Evolutionary conservation across 2,797 vertebrate genomes (phyloP).

Genomic region (Danio kyathit): DNA sequence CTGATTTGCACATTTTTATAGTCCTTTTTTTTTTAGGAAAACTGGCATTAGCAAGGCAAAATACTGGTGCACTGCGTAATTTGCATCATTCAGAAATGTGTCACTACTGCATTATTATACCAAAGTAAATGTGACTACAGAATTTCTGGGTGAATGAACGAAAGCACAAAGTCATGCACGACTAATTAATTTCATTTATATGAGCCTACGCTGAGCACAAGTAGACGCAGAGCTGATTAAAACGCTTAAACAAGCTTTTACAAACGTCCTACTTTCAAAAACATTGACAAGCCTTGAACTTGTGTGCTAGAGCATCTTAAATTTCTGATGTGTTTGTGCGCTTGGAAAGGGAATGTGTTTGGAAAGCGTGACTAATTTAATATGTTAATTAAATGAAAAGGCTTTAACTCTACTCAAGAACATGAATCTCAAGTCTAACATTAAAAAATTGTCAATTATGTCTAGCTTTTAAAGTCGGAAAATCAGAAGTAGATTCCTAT

Average conservation of each 20-base stretch:
- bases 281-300: neutral
- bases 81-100: neutral
- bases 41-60: neutral
- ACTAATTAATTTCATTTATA: neutral
- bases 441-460: neutral
- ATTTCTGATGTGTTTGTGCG: neutral
- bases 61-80: neutral
- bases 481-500: neutral
- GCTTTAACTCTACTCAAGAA: neutral
- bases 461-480: neutral
- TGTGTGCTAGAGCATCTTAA: neutral
- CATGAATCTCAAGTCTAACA: neutral
- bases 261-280: constrained; percentile 3
- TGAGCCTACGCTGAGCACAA: neutral
- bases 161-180: constrained; percentile 8
- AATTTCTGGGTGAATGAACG: neutral
- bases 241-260: constrained; percentile 8
- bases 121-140: neutral
- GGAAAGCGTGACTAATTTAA: neutral
- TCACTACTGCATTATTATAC: constrained; percentile 14
- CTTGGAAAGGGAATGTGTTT: neutral
- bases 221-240: neutral
- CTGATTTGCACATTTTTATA: neutral
- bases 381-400: constrained; percentile 2
- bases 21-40: neutral